phyloP scores from a whole-genome alignment of 2,888 invertebrate genomes.

The Microctonus aethiopoides region DNA sequence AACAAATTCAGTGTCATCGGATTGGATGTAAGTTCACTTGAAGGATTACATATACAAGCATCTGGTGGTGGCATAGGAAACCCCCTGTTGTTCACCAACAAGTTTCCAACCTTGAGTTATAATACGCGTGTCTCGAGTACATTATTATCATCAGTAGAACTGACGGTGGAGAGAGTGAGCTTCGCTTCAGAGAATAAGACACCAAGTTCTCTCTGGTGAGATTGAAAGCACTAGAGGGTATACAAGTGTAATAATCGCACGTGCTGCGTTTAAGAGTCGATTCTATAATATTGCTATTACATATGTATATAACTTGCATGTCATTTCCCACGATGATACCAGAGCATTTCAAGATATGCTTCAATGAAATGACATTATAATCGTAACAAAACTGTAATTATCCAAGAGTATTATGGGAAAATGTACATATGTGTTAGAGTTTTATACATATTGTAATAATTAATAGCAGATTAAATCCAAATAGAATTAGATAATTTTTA shows the following conservation, averaged over 20 bases:
- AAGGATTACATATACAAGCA: background rate
- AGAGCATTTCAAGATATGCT: background rate
- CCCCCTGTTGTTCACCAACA: conserved; percentile 7
- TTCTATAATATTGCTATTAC: conserved; percentile 2
- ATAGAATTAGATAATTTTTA: too few species aligned
- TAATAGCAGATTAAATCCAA: too few species aligned
- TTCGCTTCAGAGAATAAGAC: background rate
- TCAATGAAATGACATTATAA: background rate
- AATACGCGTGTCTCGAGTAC: background rate
- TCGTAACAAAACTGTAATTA: conserved; percentile 19
- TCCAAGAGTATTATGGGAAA: background rate
- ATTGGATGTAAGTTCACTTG: background rate
- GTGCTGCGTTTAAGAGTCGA: conserved; percentile 30
- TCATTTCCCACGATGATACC: background rate
- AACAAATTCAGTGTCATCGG: background rate
- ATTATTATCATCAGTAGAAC: background rate
- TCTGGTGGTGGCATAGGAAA: background rate
- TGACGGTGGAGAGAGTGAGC: background rate
- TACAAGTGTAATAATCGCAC: conserved; percentile 36
- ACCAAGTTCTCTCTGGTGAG: background rate
- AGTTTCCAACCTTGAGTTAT: conserved; percentile 8
- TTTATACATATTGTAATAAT: too few species aligned
- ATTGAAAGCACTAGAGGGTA: background rate
- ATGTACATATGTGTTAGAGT: background rate
- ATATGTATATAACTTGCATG: background rate